Evolutionary conservation across 2,797 vertebrate species (phyloP).

Genomic region (Nyctalus aviator): DNA sequence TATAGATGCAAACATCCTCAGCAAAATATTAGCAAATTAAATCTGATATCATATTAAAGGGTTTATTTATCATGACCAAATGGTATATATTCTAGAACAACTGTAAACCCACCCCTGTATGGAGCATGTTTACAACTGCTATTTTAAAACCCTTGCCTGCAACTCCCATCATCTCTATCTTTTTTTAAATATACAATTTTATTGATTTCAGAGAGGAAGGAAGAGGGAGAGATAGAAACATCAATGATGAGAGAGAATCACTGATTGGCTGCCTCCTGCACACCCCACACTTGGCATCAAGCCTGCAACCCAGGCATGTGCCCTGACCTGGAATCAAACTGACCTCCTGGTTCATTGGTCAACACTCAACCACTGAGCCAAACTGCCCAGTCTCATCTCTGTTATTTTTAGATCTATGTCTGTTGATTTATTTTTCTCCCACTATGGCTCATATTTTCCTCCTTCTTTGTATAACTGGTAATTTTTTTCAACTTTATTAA

Average conservation of each 20-base stretch:
- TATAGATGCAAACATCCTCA: background rate
- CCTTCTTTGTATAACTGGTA: background rate
- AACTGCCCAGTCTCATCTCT: background rate
- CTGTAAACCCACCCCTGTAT: background rate
- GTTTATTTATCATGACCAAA: background rate
- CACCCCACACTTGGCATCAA: too few relatives aligned
- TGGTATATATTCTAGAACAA: background rate
- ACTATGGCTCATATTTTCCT: background rate
- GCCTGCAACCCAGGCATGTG: too few relatives aligned
- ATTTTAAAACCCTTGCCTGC: background rate
- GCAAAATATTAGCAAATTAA: background rate
- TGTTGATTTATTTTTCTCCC: background rate
- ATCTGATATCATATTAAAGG: background rate
- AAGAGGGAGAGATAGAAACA: too few relatives aligned
- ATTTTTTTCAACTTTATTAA: background rate
- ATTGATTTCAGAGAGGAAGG: too few relatives aligned
- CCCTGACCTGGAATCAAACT: too few relatives aligned
- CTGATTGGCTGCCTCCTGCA: too few relatives aligned
- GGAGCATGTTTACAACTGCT: background rate
- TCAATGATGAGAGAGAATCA: too few relatives aligned
- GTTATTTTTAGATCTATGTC: background rate
- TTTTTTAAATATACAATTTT: background rate
- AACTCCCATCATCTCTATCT: background rate
- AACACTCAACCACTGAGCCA: too few relatives aligned
- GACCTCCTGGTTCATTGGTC: too few relatives aligned